Evolutionary conservation across 2,113 vertebrate species (phyloP), one percentile per base, ranked within the genome.

Genomic region (Lophura nycthemera): DNA sequence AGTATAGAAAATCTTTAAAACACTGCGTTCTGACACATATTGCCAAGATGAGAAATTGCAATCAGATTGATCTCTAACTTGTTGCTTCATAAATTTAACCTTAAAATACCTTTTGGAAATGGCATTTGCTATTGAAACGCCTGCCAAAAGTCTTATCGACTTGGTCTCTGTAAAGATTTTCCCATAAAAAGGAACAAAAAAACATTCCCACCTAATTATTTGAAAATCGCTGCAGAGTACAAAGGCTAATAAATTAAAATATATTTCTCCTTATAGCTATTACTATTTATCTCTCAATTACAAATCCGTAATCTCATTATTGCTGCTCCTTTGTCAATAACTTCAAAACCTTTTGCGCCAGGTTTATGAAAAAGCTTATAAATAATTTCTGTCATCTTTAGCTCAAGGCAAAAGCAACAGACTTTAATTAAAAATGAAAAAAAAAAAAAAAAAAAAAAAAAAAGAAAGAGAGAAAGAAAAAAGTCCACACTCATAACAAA

Each of bases 231-330:
- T 71, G 36, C 25, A 64, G 57, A 97, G 36, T 22, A 88, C 10
- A 95, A 95, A 90, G 45, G 13, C 5, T 5, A 81, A 89, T 71
- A 94, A 92, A 92, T 83, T 30, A 84, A 93, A 97, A 86, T 5
- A 17, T 25, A 71, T 40, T 87, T 69, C 32, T 92, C 48, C 36
- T 59, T 88, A 45, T 34, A 79, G 48, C 24, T 86, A 22, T 42
- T 90, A 61, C 30, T 90, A 86, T 86, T 95, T 81, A 85, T 52
- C 57, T 85, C 18, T 32, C 47, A 71, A 16, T 86, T 86, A 25
- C 38, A 88, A 57, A 48, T 84, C 59, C 11, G 36, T 78, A 88
- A 86, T 81, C 20, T 90, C 83, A 59, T 65, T 91, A 92, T 21
- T 81, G 47, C 21, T 75, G 21, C 9, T 72, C 5, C 5, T 88